These are phyloP conservation scores for Agriopis aurantiaria DNA, from an alignment of 2,888 invertebrate genomes.

Conservation along the genomic window DNA sequence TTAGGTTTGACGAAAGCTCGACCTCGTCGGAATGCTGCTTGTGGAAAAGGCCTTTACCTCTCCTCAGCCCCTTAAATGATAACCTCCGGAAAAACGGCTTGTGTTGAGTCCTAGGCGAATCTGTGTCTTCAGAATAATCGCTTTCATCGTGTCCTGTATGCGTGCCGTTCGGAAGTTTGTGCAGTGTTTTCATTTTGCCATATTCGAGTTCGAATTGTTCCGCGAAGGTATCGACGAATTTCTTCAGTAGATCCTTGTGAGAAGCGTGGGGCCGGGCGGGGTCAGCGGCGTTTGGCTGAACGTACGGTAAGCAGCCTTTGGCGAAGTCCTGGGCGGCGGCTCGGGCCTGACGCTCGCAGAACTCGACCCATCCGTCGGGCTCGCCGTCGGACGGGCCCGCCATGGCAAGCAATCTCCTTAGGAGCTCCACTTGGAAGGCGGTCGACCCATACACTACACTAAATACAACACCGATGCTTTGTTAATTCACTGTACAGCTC, in stretches of 20 bases:
- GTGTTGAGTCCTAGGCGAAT: conserved; percentile 92
- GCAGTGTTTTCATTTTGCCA: conserved; percentile 77
- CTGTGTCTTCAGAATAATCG: conserved; percentile 92
- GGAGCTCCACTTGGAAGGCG: conserved; percentile 81
- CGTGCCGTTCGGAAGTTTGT: conserved; percentile 80
- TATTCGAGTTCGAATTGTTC: conserved; percentile 95
- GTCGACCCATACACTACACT: conserved; percentile 57
- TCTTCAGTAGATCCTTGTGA: conserved; percentile 92
- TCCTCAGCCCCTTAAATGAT: conserved; percentile 94
- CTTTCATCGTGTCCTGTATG: conserved; percentile 85
- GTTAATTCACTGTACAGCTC: conserved; percentile 50
- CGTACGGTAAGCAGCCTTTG: conserved; percentile 93
- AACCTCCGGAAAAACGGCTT: conserved; percentile 94
- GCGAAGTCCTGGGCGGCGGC: conserved; percentile 95
- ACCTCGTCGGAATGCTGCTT: conserved; percentile 96
- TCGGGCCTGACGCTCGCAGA: conserved; percentile 95
- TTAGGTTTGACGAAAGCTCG: conserved; percentile 88
- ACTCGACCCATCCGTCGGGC: conserved; percentile 91
- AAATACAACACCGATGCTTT: conserved; percentile 55
- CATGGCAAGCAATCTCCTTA: conserved; percentile 83
- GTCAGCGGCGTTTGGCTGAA: conserved; percentile 90
- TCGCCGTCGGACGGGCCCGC: conserved; percentile 87
- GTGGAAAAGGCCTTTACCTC: conserved; percentile 94
- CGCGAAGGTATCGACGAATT: conserved; percentile 94
- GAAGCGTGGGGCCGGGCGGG: conserved; percentile 88